phyloP scores from a whole-genome alignment of 2,888 invertebrate genomes.

The Didymodactylos carnosus region DNA sequence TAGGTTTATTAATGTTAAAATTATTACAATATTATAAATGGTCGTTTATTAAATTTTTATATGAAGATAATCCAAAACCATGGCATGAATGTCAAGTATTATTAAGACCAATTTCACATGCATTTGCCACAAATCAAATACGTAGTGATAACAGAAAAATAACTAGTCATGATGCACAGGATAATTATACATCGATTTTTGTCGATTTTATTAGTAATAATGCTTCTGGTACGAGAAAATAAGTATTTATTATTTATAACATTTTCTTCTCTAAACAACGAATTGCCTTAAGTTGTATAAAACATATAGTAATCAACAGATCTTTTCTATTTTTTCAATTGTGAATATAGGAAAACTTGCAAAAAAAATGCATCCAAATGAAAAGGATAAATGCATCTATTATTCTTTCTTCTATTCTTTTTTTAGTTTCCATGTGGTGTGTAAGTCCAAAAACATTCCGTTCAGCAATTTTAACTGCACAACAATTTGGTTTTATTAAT shows the following conservation, averaged over 20 bases:
- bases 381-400: no score
- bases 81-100: not conserved
- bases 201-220: not conserved
- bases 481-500: slow-evolving; percentile 78
- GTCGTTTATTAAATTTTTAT: not conserved
- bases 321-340: no score
- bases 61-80: not conserved
- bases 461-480: slow-evolving; percentile 56
- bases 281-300: no score
- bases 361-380: no score
- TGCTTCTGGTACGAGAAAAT: not conserved
- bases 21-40: not conserved
- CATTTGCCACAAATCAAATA: not conserved
- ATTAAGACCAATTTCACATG: not conserved
- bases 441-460: not conserved
- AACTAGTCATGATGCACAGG: not conserved
- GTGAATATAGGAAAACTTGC: no score
- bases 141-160: not conserved
- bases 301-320: no score
- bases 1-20: not conserved
- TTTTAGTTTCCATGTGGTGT: not conserved
- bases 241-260: not conserved
- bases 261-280: not conserved
- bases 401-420: not conserved
- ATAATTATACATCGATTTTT: not conserved